Evolutionary conservation across 2,888 invertebrate genomes (phyloP), one percentile per base, ranked within the genome.

Genomic region (Dione vanillae): DNA sequence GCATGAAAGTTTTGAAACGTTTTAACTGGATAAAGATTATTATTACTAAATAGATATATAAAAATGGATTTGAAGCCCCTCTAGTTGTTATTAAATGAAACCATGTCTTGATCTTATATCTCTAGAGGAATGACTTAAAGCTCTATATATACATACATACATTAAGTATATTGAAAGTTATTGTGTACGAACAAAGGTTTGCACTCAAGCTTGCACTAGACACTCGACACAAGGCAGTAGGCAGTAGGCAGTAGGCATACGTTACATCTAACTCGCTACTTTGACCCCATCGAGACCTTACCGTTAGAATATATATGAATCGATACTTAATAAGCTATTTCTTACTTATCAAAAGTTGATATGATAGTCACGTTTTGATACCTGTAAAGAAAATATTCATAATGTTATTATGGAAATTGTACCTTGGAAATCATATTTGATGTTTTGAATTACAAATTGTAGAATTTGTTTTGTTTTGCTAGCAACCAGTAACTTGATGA

Each of bases 281-380:
- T 16, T 52, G 65, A 52, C 65, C 65, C 52, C 16, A 61, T 27
- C 61, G 61, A 27, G 52, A 19, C 40, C 52, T 52, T 65, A 65
- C 62, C 64, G 64, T 64, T 64, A 64, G 40, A 49, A 51, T 64
- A 64, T 14, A 64, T 64, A 49, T 64, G 64, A 58, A 56, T 67
- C 56, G 51, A 43, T 68, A 61, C 43, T 52, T 61, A 67, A 37
- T 19, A 62, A 68, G 54, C 54, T 49, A 64, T 69, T 47, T 35
- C 68, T 67, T 61, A 40, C 41, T 14, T 47, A 58, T 49, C 19
- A 19, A 37, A 37, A 47, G 12, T 40, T 58, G 47, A 45, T 56
- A 58, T 45, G 45, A 58, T 40, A 58, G 45, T 64, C 47, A 40
- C 54, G 62, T 64, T 69, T 11, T 69, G 45, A 45, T 69, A 69